Conservation (phyloP, 2,113 vertebrate species). For the Nerophis ophidion region DNA sequence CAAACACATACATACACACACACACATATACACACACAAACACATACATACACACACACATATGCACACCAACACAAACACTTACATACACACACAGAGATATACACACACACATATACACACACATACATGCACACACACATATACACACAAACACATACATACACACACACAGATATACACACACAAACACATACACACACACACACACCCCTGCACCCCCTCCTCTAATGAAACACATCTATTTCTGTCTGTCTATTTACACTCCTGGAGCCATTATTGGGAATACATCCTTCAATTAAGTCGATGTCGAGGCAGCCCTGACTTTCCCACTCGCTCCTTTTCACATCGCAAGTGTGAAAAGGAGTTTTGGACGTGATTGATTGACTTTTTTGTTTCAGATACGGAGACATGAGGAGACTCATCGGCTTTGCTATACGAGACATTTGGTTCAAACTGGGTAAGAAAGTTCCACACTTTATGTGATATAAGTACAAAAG, state of each 20-base stretch:
- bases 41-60: neutral
- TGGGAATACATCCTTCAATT: slow-evolving; percentile 32
- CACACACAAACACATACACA: slow-evolving; percentile 18
- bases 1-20: slow-evolving; percentile 40
- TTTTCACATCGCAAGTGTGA: slow-evolving; percentile 8
- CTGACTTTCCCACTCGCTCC: slow-evolving; percentile 22
- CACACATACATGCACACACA: slow-evolving; percentile 18
- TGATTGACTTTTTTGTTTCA: slow-evolving; percentile 33
- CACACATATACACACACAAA: slow-evolving; percentile 32
- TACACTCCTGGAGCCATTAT: slow-evolving; percentile 35
- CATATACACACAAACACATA: slow-evolving; percentile 40
- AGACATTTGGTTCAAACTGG: slow-evolving; percentile 97
- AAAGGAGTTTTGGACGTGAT: slow-evolving; percentile 1
- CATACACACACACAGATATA: slow-evolving; percentile 35
- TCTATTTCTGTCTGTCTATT: slow-evolving; percentile 33
- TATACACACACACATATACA: slow-evolving; percentile 21
- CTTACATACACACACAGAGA: slow-evolving; percentile 39
- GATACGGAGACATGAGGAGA: slow-evolving; percentile 91
- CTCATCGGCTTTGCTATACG: slow-evolving; percentile 93
- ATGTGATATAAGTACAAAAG: neutral
- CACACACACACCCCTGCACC: slow-evolving; percentile 12
- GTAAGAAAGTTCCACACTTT: slow-evolving; percentile 62
- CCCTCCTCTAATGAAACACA: slow-evolving; percentile 31
- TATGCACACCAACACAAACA: too few relatives aligned
- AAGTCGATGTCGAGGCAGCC: slow-evolving; percentile 11